phyloP scores from a whole-genome alignment of 2,888 invertebrate species.

The Amiota communis region DNA sequence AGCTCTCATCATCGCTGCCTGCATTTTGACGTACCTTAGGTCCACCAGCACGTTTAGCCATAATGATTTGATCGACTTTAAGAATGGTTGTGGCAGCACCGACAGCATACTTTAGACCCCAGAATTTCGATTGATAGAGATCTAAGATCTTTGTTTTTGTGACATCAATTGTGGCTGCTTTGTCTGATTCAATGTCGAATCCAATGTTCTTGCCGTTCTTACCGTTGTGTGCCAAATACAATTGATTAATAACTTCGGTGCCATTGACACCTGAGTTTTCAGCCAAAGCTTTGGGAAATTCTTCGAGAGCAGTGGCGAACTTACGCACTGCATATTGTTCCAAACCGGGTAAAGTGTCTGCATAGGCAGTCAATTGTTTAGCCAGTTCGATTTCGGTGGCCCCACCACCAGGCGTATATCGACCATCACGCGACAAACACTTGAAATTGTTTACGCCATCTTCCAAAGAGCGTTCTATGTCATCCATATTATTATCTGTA shows the following conservation, averaged over 20 bases:
- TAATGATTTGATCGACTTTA: conserved; percentile 97
- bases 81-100: conserved; percentile 93
- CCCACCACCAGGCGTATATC: conserved; percentile 91
- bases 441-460: conserved; percentile 99
- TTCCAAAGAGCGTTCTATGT: conserved; percentile 97
- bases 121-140: conserved; percentile 88
- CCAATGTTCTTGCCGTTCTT: conserved; percentile 85
- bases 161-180: conserved; percentile 82
- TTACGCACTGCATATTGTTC: conserved; percentile 98
- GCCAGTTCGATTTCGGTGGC: conserved; percentile 96
- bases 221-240: conserved; percentile 93
- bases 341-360: conserved; percentile 92
- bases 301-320: conserved; percentile 91
- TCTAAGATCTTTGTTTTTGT: conserved; percentile 86
- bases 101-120: conserved; percentile 97
- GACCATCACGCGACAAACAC: conserved; percentile 84
- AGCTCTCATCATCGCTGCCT: conserved; percentile 84
- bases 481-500: conserved; percentile 98
- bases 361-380: conserved; percentile 87
- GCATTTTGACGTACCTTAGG: conserved; percentile 85
- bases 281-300: conserved; percentile 91
- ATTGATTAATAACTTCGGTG: conserved; percentile 88
- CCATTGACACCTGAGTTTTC: conserved; percentile 95
- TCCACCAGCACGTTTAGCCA: conserved; percentile 97
- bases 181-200: conserved; percentile 89